Conservation (phyloP, 2,888 invertebrate genomes). For the Eilema griseolum region DNA sequence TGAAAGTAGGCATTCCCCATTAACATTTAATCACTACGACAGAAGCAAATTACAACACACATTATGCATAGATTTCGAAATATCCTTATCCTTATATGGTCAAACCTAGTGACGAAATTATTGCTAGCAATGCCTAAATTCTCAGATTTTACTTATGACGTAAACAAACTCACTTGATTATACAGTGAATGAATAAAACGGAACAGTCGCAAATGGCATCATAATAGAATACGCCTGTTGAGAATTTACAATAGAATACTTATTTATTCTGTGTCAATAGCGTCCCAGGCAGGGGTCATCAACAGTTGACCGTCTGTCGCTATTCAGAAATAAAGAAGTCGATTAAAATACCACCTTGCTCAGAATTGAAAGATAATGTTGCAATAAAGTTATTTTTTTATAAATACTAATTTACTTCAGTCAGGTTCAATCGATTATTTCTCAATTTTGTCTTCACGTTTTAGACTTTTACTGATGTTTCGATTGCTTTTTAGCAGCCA, state of each 20-base stretch:
- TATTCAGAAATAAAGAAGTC: too few species aligned
- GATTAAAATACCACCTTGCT: too few species aligned
- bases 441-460: too few species aligned
- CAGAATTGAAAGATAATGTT: too few species aligned
- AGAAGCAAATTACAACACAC: not conserved
- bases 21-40: not conserved
- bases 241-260: slow-evolving; percentile 51
- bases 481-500: too few species aligned
- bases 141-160: slow-evolving; percentile 16
- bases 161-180: slow-evolving; percentile 39
- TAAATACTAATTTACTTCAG: too few species aligned
- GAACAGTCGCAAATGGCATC: slow-evolving; percentile 49
- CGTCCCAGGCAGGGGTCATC: slow-evolving; percentile 43
- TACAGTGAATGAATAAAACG: slow-evolving; percentile 37
- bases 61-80: not conserved
- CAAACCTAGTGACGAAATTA: not conserved
- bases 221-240: slow-evolving; percentile 63
- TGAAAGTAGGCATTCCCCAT: not conserved
- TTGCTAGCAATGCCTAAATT: not conserved
- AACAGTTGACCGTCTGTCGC: slow-evolving; percentile 39
- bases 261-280: slow-evolving; percentile 1
- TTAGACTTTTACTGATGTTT: too few species aligned
- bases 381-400: too few species aligned
- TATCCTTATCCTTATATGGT: not conserved
- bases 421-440: too few species aligned